Evolutionary conservation across 2,797 vertebrate genomes (phyloP).

Genomic region (Falco cherrug): DNA sequence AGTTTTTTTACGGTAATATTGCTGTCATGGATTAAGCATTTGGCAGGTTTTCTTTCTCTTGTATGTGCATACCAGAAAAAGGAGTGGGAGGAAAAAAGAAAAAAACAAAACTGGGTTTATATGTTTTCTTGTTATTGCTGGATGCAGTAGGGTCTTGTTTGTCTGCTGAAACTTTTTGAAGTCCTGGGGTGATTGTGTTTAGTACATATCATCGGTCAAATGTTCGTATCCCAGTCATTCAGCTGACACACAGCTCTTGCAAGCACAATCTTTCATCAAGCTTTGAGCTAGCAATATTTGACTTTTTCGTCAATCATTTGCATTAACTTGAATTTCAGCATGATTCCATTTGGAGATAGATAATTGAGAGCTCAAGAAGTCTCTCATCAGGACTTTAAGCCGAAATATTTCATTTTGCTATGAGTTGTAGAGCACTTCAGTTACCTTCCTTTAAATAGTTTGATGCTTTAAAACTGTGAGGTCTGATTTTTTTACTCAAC

Average conservation of each 20-base stretch:
- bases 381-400: not conserved
- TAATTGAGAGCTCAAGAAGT: not conserved
- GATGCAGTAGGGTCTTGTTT: not conserved
- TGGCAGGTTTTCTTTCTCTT: constrained; percentile 66
- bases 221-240: not conserved
- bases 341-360: not conserved
- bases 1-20: constrained; percentile 53
- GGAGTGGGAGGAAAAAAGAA: not conserved
- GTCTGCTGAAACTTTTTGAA: not conserved
- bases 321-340: constrained; percentile 10
- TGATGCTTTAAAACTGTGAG: not conserved
- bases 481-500: not conserved
- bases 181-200: not conserved
- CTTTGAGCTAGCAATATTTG: constrained; percentile 16
- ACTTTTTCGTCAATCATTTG: not conserved
- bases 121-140: constrained; percentile 3
- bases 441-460: not conserved
- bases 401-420: not conserved
- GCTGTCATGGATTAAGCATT: constrained; percentile 70
- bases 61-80: constrained; percentile 57
- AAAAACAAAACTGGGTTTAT: not conserved
- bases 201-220: not conserved
- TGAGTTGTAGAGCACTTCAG: not conserved
- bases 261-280: constrained; percentile 24
- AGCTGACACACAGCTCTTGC: not conserved